Evolutionary conservation across 1,140 invertebrate genomes (phyloP), one percentile per base, ranked within the genome.

Genomic region (Sesamia nonagrioides): DNA sequence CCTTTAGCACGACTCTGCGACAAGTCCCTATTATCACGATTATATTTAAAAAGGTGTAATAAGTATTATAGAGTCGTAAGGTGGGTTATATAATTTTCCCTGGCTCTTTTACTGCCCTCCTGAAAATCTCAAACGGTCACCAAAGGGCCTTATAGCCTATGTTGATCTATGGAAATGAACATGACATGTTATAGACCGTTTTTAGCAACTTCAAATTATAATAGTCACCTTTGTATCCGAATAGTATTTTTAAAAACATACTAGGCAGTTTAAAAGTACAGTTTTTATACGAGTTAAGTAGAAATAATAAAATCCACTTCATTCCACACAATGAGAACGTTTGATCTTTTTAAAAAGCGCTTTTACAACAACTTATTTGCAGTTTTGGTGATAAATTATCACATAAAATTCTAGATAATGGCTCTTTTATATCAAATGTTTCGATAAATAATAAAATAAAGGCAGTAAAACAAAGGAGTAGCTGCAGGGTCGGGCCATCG

Each of bases 381-480:
- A 81, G 71, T 66, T 74, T 48, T 18, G 63, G 82, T 72, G 84
- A 89, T 84, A 87, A 87, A 86, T 87, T 85, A 89, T 84, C 79
- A 79, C 84, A 86, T 86, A 86, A 87, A 88, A 86, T 84, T 82
- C 78, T 84, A 84, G 73, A 81, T 88, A 88, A 86, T 84, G 75
- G 88, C 80, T 80, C 79, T 86, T 89, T 84, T 88, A 88, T 87
- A 86, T 86, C 60, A 86, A 90, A 92, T 90, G 87, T 91, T 91
- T 90, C 83, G 87, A 90, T 91, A 91, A 90, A 91, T 91, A 90
- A 91, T 90, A 92, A 91, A 92, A 88, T 88, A 88, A 86, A 63
- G 81, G 86, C 82, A 90, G 86, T 89, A 90, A 92, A 91, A 91
- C 90, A 91, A 88, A 88, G 87, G 84, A 89, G 85, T 87, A 69